Percentiles rank a stretch among this genome's conserved stretches.
phyloP scores from a whole-genome alignment of 2,797 vertebrate species.

The Cuniculus paca region DNA sequence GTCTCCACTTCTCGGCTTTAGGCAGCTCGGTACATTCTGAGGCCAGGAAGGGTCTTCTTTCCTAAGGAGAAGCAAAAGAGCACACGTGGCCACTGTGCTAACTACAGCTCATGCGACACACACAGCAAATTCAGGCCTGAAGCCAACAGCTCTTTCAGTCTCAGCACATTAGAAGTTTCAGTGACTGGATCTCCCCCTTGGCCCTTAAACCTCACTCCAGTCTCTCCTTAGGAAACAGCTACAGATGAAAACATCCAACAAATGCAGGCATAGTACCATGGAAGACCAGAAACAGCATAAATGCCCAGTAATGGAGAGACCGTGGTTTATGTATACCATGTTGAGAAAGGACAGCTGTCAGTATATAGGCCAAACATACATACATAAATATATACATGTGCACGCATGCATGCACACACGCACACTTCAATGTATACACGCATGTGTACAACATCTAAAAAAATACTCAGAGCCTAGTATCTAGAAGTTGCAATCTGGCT shows the following conservation, averaged over 20 bases:
- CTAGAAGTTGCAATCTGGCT: not conserved
- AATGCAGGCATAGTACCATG: not conserved
- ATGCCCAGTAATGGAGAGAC: not conserved
- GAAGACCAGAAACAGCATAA: not conserved
- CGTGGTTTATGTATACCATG: not conserved
- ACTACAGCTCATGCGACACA: not conserved
- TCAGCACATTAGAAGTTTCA: not conserved
- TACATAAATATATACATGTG: not conserved
- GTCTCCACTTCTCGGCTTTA: conserved; percentile 98
- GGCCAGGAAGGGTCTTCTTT: conserved; percentile 96
- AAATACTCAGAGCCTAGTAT: not conserved
- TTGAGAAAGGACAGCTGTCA: not conserved
- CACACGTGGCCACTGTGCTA: no score
- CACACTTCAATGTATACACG: not conserved
- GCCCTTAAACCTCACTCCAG: not conserved
- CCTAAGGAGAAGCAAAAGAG: conserved; percentile 88
- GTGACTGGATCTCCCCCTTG: not conserved
- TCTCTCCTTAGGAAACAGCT: not conserved
- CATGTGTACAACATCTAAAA: not conserved
- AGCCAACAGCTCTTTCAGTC: not conserved
- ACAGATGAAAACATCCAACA: not conserved
- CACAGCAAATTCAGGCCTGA: not conserved
- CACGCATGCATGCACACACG: no score
- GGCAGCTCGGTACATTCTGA: conserved; percentile 97
- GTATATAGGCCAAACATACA: not conserved